Percentiles rank a stretch among this genome's conserved stretches.
Conservation (phyloP, 2,888 invertebrate species). For the Netelia melanura region DNA sequence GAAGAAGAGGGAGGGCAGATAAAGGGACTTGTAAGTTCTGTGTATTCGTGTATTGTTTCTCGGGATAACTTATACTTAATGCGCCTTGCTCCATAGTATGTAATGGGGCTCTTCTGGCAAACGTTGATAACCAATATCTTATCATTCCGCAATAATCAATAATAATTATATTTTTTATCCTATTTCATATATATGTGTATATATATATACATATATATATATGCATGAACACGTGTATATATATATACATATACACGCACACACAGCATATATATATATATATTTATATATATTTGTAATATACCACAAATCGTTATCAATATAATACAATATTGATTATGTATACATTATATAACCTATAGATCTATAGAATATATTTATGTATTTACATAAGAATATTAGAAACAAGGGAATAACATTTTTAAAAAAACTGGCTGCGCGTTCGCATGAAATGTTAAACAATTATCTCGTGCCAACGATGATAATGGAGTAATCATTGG, state of each 20-base stretch:
- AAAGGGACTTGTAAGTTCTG: conserved; percentile 68
- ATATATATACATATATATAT: conserved; percentile 65
- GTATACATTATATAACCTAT: conserved; percentile 81
- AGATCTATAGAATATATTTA: conserved; percentile 81
- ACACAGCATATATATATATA: conserved; percentile 53
- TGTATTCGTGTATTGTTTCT: conserved; percentile 69
- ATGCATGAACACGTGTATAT: conserved; percentile 58
- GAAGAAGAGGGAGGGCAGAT: conserved; percentile 71
- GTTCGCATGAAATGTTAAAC: conserved; percentile 72
- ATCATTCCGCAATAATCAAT: conserved; percentile 77
- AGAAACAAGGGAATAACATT: conserved; percentile 73
- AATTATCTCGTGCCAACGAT: conserved; percentile 67
- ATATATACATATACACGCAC: conserved; percentile 71
- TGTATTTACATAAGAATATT: conserved; percentile 82
- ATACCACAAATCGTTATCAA: conserved; percentile 82
- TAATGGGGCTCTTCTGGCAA: conserved; percentile 70
- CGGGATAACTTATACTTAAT: conserved; percentile 69
- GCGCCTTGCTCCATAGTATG: conserved; percentile 69
- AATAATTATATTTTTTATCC: conserved; percentile 71
- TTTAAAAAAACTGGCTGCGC: conserved; percentile 69
- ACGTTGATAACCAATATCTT: conserved; percentile 75
- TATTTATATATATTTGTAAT: conserved; percentile 75
- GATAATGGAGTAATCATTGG: conserved; percentile 59
- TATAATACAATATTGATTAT: conserved; percentile 84
- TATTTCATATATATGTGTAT: conserved; percentile 68